phyloP scores from a whole-genome alignment of 2,797 vertebrate species.

The Chelmon rostratus region DNA sequence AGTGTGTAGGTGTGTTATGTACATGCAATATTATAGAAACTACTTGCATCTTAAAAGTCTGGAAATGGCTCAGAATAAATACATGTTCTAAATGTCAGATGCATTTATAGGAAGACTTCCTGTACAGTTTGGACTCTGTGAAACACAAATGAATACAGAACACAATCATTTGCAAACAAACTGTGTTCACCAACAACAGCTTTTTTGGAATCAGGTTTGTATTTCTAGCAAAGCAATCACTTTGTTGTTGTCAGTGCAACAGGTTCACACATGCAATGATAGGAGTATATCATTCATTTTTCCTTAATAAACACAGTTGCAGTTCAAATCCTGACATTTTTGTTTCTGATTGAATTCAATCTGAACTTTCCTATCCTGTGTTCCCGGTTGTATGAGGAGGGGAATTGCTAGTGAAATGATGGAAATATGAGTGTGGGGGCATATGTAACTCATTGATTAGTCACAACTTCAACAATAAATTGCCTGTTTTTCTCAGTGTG shows the following conservation, averaged over 20 bases:
- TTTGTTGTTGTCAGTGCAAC: not conserved
- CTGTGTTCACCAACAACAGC: no score
- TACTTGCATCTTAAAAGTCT: not conserved
- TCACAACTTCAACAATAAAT: slow-evolving; percentile 15
- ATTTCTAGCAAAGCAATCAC: slow-evolving; percentile 1
- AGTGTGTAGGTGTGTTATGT: not conserved
- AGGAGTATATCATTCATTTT: not conserved
- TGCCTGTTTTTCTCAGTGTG: not conserved
- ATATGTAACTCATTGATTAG: slow-evolving; percentile 15
- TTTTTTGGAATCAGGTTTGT: no score
- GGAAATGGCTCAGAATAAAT: not conserved
- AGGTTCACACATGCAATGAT: not conserved
- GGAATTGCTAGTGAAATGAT: not conserved
- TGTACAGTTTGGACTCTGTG: not conserved
- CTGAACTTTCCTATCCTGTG: not conserved
- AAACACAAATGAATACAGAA: no score
- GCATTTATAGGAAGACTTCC: not conserved
- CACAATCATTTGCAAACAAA: no score
- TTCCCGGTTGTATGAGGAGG: not conserved
- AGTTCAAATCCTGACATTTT: not conserved
- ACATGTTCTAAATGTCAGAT: slow-evolving; percentile 9
- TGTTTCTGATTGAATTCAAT: not conserved
- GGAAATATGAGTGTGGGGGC: not conserved
- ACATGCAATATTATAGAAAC: not conserved
- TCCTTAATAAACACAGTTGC: not conserved